Evolutionary conservation across 2,113 vertebrate genomes (phyloP), one percentile per base, ranked within the genome.

Genomic region (Tauraco erythrolophus): DNA sequence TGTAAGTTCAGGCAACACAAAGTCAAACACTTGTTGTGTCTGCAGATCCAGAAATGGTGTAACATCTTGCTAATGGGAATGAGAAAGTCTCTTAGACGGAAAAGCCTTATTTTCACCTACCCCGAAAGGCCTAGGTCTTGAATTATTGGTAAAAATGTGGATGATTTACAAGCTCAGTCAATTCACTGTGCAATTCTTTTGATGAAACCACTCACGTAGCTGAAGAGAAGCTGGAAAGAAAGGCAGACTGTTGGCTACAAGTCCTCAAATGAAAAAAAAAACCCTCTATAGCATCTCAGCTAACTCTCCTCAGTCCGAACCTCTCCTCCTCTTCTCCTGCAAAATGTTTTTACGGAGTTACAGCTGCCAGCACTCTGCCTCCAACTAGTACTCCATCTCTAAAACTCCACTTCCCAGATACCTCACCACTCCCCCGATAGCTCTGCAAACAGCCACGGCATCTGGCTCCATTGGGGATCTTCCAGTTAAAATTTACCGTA

Each of bases 401-500:
- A 43, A 64, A 88, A 84, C 22, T 77, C 48, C 33, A 45, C 22
- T 86, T 90, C 46, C 68, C 74, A 84, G 51, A 86, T 57, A 84
- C 76, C 76, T 78, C 79, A 39, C 57, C 88, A 61, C 88, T 76
- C 41, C 94, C 51, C 46, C 11, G 1, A 83, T 2, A 71, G 68
- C 84, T 94, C 85, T 61, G 53, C 80, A 89, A 92, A 81, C 84
- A 93, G 80, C 75, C 80, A 88, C 3, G 9, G 94, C 94, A 94
- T 91, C 91, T 92, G 94, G 95, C 45, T 89, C 43, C 69, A 31
- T 24, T 97, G 89, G 53, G 86, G 65, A 91, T 94, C 86, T 94
- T 91, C 94, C 95, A 94, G 83, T 89, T 82, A 89, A 92, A 96
- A 94, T 96, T 94, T 92, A 95, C 92, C 89, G 65, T 87, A 96